Base-by-base conservation (phyloP, 2,113 vertebrate genomes). In the Albula goreensis region DNA sequence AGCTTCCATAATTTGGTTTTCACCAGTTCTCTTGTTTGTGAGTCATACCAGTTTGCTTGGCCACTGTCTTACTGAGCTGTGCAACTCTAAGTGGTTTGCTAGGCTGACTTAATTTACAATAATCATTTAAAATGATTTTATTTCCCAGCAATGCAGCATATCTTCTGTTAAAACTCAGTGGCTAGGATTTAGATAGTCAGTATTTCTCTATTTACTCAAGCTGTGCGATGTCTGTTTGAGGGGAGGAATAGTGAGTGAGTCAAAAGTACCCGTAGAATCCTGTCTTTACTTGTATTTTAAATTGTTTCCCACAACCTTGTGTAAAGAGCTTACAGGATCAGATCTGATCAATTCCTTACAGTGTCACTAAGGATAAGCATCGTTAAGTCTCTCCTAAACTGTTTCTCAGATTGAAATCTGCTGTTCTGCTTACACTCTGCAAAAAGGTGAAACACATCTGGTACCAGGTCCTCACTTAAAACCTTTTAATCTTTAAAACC, bases 31-130 rank as follows among this genome's bases (percentile, higher is more conserved):
- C 17, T 66, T 66, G 22, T 15, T 66, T 66, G 15, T 66, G 60
- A 66, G 60, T 60, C 56, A 60, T 15, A 60, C 56, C 60, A 66
- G 60, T 22, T 19, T 66, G 60, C 9, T 66, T 66, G 19, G 60
- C 60, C 7, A 19, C 60, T 66, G 60, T 12, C 8, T 60, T 12
- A 12, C 57, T 66, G 17, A 60, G 56, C 56, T 60, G 17, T 13
- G 12, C 11, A 60, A 12, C 11, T 60, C 9, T 11, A 19, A 66
- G 60, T 15, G 22, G 17, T 41, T 22, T 66, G 60, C 60, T 13
- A 66, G 60, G 80, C 22, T 83, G 81, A 60, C 41, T 82, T 86
- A 5, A 66, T 66, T 22, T 60, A 19, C 22, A 66, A 66, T 66
- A 22, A 22, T 41, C 31, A 41, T 41, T 41, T 41, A 41, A 41